Percentiles rank a stretch among this genome's conserved stretches.
phyloP scores from a whole-genome alignment of 2,113 vertebrate species.

The Vidua chalybeata region DNA sequence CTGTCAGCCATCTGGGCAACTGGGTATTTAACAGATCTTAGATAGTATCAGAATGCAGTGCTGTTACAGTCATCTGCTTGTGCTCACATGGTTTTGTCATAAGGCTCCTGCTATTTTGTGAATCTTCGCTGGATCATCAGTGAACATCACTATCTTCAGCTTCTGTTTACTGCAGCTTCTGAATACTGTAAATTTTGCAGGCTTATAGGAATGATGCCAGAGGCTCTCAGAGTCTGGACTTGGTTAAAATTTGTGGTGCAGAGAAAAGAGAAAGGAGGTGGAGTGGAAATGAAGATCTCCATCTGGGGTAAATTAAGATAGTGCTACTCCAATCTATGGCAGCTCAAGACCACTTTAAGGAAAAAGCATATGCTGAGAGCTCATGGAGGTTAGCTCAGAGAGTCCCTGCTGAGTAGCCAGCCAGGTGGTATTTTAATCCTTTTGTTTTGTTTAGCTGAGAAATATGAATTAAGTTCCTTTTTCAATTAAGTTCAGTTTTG shows the following conservation, averaged over 20 bases:
- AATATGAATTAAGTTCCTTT: neutral
- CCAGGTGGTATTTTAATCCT: neutral
- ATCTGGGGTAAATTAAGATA: constrained; percentile 37
- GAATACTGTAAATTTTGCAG: neutral
- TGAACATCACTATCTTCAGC: neutral
- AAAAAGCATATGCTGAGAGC: neutral
- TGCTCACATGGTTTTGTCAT: constrained; percentile 49
- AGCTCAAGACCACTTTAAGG: neutral
- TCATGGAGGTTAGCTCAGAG: neutral
- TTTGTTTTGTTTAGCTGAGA: neutral
- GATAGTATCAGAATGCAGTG: neutral
- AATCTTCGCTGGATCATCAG: neutral
- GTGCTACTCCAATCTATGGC: neutral
- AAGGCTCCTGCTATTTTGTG: neutral
- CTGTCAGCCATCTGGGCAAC: neutral
- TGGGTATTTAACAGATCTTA: neutral
- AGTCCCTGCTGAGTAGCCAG: neutral
- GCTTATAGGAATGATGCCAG: neutral
- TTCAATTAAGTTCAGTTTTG: neutral
- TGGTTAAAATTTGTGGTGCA: constrained; percentile 21
- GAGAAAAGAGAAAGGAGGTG: neutral
- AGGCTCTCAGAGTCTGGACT: constrained; percentile 10
- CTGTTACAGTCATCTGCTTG: constrained; percentile 37
- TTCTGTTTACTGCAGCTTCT: constrained; percentile 15
- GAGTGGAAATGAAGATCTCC: neutral